Evolutionary conservation across 1,140 invertebrate genomes (phyloP).

Genomic region (Lepidurus arcticus): DNA sequence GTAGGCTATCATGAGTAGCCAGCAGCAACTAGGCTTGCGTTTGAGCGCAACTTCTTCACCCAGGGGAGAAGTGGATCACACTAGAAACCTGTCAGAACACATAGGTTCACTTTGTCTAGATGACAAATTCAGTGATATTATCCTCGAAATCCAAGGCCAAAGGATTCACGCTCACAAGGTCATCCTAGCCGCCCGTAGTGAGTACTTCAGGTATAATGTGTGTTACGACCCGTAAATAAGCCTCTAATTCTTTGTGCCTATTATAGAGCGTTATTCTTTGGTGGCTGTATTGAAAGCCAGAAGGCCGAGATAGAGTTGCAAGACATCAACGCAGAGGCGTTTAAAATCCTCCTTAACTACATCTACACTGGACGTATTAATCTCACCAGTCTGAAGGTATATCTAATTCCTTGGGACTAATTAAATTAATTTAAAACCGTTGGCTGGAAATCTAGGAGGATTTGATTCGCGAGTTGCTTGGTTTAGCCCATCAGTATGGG

Average conservation of each 20-base stretch:
- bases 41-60: slow-evolving; percentile 37
- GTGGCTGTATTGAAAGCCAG: slow-evolving; percentile 82
- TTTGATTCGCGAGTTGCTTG: slow-evolving; percentile 76
- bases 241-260: slow-evolving; percentile 23
- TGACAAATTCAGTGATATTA: slow-evolving; percentile 86
- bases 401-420: slow-evolving; percentile 32
- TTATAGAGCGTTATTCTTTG: slow-evolving; percentile 71
- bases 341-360: slow-evolving; percentile 85
- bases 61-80: slow-evolving; percentile 54
- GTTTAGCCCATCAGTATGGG: slow-evolving; percentile 88
- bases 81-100: slow-evolving; percentile 59
- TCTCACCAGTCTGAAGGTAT: slow-evolving; percentile 65
- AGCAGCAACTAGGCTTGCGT: slow-evolving; percentile 49
- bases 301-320: slow-evolving; percentile 75
- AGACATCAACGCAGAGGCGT: slow-evolving; percentile 77
- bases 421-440: background rate
- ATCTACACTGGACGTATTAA: slow-evolving; percentile 90
- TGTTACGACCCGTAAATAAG: background rate
- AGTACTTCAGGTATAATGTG: slow-evolving; percentile 75
- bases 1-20: slow-evolving; percentile 48
- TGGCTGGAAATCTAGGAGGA: slow-evolving; percentile 58
- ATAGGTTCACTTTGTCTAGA: slow-evolving; percentile 75
- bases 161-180: slow-evolving; percentile 81
- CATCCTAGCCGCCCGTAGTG: slow-evolving; percentile 84
- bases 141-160: slow-evolving; percentile 76